Evolutionary conservation across 2,888 invertebrate species (phyloP), one percentile per base, ranked within the genome.

Genomic region (Phlogophora meticulosa): DNA sequence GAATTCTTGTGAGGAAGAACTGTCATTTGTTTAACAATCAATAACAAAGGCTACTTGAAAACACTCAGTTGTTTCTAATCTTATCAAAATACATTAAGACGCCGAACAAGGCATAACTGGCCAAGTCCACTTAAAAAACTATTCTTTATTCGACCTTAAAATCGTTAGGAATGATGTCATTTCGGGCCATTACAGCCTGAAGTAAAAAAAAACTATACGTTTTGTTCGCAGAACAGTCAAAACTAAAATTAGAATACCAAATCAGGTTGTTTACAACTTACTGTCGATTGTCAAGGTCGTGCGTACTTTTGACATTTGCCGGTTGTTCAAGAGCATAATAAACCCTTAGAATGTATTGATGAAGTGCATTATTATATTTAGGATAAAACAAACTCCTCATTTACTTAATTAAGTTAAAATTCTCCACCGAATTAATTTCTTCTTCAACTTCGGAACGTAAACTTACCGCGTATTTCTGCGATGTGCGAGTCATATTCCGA

Each of bases 401-500:
- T 63, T 32, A 22, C 13, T 3, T 38, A 34, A 20, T 42, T 15
- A 55, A 63, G 3, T 42, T 22, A 15, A 42, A 43, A 60, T 22
- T 40, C 15, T 22, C 4, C 9, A 36, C n/a, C 7, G 7, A 28
- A 43, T 34, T 61, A 36, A 38, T 20, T 11, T 45, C 9, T 45
- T 11, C 13, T 17, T 28, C 3, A 52, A 42, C 9, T 28, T 17
- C 9, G 34, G 34, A 24, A 11, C 3, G n/a, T 58, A 53, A 66
- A 87, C 90, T 95, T 96, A 98, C 98, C 98, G 98, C 97, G 97
- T 89, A 98, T 98, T 94, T 97, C 97, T 84, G 97, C 97, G 90
- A 98, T 98, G 93, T 98, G 98, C 63, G 97, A 97, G 93, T 98
- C 98, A 93, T 97, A 98, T 92, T 98, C 98, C 86, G 97, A 97